Evolutionary conservation across 2,113 vertebrate genomes (phyloP).

Genomic region (Corydoras sp.): DNA sequence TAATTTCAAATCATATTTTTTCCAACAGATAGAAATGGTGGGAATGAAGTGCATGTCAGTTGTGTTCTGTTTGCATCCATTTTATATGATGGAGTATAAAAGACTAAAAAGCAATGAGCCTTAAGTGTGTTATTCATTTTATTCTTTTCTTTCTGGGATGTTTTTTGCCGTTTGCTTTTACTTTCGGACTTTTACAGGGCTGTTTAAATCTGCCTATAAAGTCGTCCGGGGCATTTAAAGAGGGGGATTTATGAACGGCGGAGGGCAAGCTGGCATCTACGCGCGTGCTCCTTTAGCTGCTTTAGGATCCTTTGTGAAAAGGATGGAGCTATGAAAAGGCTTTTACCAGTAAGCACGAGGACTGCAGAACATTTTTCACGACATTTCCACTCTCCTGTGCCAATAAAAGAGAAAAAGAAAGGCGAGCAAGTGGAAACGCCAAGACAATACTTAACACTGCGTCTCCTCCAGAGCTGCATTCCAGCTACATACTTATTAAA

Average conservation of each 20-base stretch:
- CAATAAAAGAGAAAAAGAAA: neutral
- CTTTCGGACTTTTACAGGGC: constrained; percentile 49
- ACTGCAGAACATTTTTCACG: neutral
- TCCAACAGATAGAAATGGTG: too few relatives aligned
- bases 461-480: constrained; percentile 26
- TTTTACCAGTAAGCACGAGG: neutral
- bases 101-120: constrained; percentile 42
- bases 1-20: too few relatives aligned
- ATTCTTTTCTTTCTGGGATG: constrained; percentile 21
- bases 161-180: constrained; percentile 47
- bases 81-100: constrained; percentile 61
- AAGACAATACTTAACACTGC: neutral
- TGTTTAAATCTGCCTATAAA: constrained; percentile 55
- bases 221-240: constrained; percentile 55
- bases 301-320: neutral
- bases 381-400: constrained; percentile 3
- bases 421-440: neutral
- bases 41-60: too few relatives aligned
- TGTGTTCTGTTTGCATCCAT: constrained; percentile 38
- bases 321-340: neutral
- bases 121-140: constrained; percentile 40
- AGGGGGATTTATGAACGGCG: constrained; percentile 53
- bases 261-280: constrained; percentile 31
- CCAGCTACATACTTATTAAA: neutral
- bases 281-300: constrained; percentile 3